Percentiles rank a stretch among this genome's conserved stretches.
These are phyloP conservation scores for Hormiphora californensis DNA, from an alignment of 37 sponge, comb jelly and placozoan species.

Conservation along the genomic window DNA sequence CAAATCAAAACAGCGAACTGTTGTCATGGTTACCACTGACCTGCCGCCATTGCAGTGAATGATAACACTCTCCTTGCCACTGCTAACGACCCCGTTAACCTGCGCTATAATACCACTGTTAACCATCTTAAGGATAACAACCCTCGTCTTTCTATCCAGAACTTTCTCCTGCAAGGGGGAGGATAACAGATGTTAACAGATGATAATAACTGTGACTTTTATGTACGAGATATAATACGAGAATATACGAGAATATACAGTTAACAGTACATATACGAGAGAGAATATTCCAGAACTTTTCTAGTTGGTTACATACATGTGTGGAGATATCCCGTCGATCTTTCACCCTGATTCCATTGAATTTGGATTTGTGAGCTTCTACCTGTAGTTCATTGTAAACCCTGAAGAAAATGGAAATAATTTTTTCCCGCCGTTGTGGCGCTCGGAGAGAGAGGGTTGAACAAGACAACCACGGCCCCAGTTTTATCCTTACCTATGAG, in stretches of 20 bases:
- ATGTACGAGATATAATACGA: not conserved
- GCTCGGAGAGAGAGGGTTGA: no score
- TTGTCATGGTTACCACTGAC: constrained; percentile 31
- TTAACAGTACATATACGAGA: no score
- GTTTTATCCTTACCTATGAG: no score
- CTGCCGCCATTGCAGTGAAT: constrained; percentile 82
- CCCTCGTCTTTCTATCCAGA: constrained; percentile 79
- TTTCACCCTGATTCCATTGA: constrained; percentile 47
- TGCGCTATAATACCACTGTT: constrained; percentile 70
- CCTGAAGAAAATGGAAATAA: no score
- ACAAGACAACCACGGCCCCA: no score
- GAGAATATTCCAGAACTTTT: no score
- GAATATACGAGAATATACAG: not conserved
- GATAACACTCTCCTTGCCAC: constrained; percentile 94
- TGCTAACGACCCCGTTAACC: constrained; percentile 78
- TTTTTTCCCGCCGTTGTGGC: no score
- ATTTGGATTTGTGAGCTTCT: constrained; percentile 49
- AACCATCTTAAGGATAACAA: constrained; percentile 85
- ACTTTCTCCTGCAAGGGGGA: constrained; percentile 67
- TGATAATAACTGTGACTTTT: no score
- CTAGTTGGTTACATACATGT: not conserved
- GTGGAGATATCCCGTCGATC: constrained; percentile 28
- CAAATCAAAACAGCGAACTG: no score
- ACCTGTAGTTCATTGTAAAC: constrained; percentile 51
- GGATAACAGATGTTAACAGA: no score